Evolutionary conservation across 2,113 vertebrate species (phyloP), one percentile per base, ranked within the genome.

Genomic region (Phaethornis superciliosus): DNA sequence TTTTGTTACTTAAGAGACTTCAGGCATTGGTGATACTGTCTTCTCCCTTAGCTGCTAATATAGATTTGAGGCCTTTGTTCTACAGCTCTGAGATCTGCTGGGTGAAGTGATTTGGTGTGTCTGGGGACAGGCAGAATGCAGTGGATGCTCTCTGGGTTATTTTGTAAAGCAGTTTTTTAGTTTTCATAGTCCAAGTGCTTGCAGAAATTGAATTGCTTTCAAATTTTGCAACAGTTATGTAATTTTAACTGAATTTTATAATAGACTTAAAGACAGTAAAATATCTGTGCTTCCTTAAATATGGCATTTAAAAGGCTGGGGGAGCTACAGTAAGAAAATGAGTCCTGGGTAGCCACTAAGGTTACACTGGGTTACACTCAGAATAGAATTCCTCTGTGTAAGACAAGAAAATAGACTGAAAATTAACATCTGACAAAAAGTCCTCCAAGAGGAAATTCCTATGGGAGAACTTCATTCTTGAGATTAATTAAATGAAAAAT

Each of bases 401-500:
- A 65, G 56, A 23, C 35, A 79, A 42, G 71, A 84, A 81, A 92
- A 78, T 76, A 81, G 85, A 24, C 85, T 83, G 80, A 81, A 94
- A 95, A 81, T 88, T 85, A 87, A 70, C 69, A 79, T 90, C 37
- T 90, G 51, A 94, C 56, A 60, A 1, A 28, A 83, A 91, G 58
- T 81, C 65, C 85, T 93, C 59, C 59, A 89, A 74, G 74, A 95
- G 37, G 78, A 93, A 94, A 95, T 85, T 96, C 92, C 95, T 96
- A 37, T 40, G 81, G 88, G 94, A 96, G 65, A 88, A 46, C 87
- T 96, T 94, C 60, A 93, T 94, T 93, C 89, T 92, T 95, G 69
- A 96, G 92, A 95, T 96, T 96, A 93, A 96, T 95, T 95, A 94
- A 96, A 91, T 81, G 90, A 51, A 91, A 89, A 84, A 95, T 91